Conservation (phyloP, 2,797 vertebrate species). For the Garrulus glandarius region DNA sequence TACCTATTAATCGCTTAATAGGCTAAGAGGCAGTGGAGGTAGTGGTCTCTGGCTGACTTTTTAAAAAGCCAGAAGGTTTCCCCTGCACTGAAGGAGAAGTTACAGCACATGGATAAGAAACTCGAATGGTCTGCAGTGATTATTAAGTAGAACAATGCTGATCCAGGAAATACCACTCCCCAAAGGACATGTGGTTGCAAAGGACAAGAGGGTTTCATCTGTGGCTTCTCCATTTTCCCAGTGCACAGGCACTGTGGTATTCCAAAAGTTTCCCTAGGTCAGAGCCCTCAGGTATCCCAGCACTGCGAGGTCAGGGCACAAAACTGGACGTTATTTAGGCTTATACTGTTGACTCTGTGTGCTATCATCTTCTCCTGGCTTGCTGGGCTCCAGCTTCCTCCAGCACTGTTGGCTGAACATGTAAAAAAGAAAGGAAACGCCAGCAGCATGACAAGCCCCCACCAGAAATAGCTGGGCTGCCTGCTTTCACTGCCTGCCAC, state of each 20-base stretch:
- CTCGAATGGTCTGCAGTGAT: background rate
- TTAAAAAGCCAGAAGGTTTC: background rate
- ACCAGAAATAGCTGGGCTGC: background rate
- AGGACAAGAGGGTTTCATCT: background rate
- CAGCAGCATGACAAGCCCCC: background rate
- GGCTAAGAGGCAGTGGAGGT: conserved; percentile 44
- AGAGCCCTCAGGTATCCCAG: background rate
- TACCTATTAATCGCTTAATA: conserved; percentile 51
- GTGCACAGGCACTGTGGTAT: background rate
- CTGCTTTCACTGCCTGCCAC: background rate
- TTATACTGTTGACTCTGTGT: background rate
- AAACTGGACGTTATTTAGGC: background rate
- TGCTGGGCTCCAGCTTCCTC: background rate
- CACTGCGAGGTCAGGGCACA: fast-evolving
- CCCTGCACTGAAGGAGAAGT: background rate
- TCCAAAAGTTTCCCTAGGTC: background rate
- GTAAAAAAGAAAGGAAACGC: background rate
- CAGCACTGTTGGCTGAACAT: background rate
- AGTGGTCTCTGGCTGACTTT: conserved; percentile 22
- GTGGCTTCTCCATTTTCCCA: background rate
- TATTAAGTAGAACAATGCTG: background rate
- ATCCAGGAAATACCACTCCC: background rate
- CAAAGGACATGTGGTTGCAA: background rate
- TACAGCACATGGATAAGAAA: background rate
- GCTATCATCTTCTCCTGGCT: background rate